These are phyloP conservation scores for Antheraea mylitta DNA, from an alignment of 1,140 invertebrate genomes.

Conservation along the genomic window DNA sequence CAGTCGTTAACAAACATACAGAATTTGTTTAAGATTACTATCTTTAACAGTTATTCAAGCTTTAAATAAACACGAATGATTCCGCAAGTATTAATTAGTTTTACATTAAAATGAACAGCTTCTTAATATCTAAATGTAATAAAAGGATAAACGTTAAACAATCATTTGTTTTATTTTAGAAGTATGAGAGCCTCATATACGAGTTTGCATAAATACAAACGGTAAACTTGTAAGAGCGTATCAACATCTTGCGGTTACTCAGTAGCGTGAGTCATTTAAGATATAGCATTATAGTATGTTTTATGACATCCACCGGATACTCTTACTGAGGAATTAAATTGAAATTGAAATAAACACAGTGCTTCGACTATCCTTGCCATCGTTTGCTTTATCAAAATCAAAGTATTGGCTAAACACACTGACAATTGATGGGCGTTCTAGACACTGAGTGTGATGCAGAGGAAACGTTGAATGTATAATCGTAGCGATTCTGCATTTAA, in stretches of 20 bases:
- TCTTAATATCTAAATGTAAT: background rate
- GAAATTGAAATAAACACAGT: background rate
- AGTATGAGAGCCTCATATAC: background rate
- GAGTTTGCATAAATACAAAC: background rate
- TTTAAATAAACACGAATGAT: too few species aligned
- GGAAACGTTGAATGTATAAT: too few species aligned
- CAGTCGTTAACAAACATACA: too few species aligned
- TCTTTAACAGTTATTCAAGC: too few species aligned
- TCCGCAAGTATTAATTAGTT: too few species aligned
- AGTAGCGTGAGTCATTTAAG: constrained; percentile 47
- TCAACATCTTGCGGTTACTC: constrained; percentile 32
- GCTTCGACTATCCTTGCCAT: background rate
- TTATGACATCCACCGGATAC: constrained; percentile 42
- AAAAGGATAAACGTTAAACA: background rate
- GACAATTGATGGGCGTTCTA: too few species aligned
- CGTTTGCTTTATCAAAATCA: background rate
- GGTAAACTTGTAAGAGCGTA: constrained; percentile 14
- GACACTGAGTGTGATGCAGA: too few species aligned
- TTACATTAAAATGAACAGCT: too few species aligned
- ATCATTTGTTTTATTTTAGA: constrained; percentile 1
- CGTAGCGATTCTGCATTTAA: too few species aligned
- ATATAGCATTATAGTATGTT: constrained; percentile 30
- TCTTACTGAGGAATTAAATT: constrained; percentile 17
- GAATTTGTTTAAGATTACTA: too few species aligned
- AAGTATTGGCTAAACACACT: background rate